Conservation (phyloP, 2,888 invertebrate species). For the Pandemis heparana region DNA sequence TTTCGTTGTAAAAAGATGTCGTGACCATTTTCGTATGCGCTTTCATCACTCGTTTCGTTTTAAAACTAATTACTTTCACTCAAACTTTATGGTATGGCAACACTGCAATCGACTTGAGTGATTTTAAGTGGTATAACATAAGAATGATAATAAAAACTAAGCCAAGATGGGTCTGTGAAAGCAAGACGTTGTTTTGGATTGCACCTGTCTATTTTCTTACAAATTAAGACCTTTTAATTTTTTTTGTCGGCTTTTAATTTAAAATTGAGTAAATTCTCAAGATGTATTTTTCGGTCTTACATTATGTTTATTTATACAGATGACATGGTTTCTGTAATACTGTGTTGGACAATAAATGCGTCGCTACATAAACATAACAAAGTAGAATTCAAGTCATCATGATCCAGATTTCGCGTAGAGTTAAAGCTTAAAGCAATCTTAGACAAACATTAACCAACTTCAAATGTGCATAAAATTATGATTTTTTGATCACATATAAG, state of each 20-base stretch:
- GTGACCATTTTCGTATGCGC: slow-evolving; percentile 51
- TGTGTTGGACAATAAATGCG: too few relatives aligned
- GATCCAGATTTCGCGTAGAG: too few relatives aligned
- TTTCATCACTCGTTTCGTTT: slow-evolving; percentile 37
- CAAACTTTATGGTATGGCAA: slow-evolving; percentile 39
- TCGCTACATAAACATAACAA: too few relatives aligned
- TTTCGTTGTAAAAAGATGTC: slow-evolving; percentile 41
- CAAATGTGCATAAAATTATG: too few relatives aligned
- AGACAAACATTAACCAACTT: too few relatives aligned
- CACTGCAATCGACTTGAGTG: slow-evolving; percentile 33
- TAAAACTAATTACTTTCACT: slow-evolving; percentile 48
- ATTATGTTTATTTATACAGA: not conserved
- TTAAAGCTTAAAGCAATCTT: too few relatives aligned
- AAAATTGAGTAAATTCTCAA: not conserved
- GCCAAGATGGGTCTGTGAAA: slow-evolving; percentile 16
- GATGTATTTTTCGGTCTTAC: not conserved
- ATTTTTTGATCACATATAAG: too few relatives aligned
- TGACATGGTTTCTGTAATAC: too few relatives aligned
- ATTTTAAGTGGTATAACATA: slow-evolving; percentile 21
- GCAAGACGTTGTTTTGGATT: not conserved
- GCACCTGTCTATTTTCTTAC: slow-evolving; percentile 19
- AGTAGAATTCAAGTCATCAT: too few relatives aligned
- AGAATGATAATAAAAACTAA: slow-evolving; percentile 26
- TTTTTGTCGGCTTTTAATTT: slow-evolving; percentile 1
- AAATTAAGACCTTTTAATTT: slow-evolving; percentile 12